phyloP scores from a whole-genome alignment of 2,113 vertebrate genomes.

The Calyptommatus sinebrachiatus region DNA sequence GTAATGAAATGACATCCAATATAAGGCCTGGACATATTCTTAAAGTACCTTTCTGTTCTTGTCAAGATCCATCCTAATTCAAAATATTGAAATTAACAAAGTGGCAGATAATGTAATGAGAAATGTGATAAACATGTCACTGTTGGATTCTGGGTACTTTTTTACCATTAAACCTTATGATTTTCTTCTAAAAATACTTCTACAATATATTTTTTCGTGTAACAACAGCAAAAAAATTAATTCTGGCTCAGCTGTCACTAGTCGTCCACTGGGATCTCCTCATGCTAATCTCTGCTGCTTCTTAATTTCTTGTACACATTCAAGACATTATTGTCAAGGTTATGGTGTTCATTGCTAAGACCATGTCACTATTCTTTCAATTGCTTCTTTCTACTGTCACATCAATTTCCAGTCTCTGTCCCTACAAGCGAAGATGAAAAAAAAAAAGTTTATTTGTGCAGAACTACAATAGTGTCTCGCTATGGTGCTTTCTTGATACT shows the following conservation, averaged over 20 bases:
- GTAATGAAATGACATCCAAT: no score
- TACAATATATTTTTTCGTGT: neutral
- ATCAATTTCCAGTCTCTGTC: neutral
- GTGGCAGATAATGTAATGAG: no score
- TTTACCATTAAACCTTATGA: neutral
- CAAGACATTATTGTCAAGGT: constrained; percentile 9
- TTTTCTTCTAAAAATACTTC: neutral
- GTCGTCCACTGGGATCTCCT: neutral
- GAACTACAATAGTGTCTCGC: neutral
- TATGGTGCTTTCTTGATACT: neutral
- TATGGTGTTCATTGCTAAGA: neutral
- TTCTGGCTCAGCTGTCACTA: neutral
- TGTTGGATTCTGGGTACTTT: no score
- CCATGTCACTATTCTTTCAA: neutral
- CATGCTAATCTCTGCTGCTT: neutral
- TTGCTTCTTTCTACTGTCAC: neutral
- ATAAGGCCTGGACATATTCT: no score
- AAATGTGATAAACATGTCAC: neutral
- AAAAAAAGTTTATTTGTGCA: neutral
- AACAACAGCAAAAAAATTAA: neutral
- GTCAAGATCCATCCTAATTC: no score
- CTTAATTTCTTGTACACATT: neutral
- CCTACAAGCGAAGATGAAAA: neutral
- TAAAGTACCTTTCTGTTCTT: no score
- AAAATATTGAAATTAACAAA: no score